These are phyloP conservation scores for Embidobia sp. DNA, from an alignment of 2,888 invertebrate species.

Conservation along the genomic window DNA sequence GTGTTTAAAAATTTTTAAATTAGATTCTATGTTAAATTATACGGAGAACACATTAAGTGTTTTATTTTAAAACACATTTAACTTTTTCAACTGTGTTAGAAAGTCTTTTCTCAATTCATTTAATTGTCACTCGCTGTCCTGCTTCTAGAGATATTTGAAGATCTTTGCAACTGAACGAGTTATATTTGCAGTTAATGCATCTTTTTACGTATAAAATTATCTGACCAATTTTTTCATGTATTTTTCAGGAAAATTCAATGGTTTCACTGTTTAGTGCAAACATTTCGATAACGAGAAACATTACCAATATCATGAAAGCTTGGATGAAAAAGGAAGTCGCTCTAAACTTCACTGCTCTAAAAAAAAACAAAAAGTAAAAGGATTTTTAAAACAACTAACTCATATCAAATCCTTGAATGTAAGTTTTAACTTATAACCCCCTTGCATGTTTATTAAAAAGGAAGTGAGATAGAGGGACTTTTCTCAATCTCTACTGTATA, in stretches of 20 bases:
- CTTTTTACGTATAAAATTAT: neutral
- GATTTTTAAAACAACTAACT: constrained; percentile 1
- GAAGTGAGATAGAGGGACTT: too few species aligned
- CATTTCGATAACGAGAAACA: constrained; percentile 1
- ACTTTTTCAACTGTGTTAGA: too few species aligned
- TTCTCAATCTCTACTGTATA: too few species aligned
- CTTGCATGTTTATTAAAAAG: neutral
- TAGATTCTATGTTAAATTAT: too few species aligned
- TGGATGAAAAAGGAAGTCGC: constrained; percentile 13
- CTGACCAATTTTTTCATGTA: neutral
- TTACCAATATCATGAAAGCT: constrained; percentile 1
- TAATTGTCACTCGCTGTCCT: too few species aligned
- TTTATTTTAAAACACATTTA: too few species aligned
- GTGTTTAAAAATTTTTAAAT: too few species aligned
- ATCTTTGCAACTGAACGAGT: too few species aligned
- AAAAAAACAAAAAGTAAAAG: constrained; percentile 9
- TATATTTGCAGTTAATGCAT: too few species aligned
- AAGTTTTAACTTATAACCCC: neutral
- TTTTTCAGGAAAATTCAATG: constrained; percentile 17
- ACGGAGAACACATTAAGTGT: too few species aligned
- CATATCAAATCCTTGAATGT: constrained; percentile 8
- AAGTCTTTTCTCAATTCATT: too few species aligned
- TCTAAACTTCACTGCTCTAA: constrained; percentile 6
- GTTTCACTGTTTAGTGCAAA: constrained; percentile 1
- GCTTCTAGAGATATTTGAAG: too few species aligned